Percentiles rank a stretch among this genome's conserved stretches.
Evolutionary conservation across 1,140 invertebrate species (phyloP).

Genomic region (Reticulitermes speratus): DNA sequence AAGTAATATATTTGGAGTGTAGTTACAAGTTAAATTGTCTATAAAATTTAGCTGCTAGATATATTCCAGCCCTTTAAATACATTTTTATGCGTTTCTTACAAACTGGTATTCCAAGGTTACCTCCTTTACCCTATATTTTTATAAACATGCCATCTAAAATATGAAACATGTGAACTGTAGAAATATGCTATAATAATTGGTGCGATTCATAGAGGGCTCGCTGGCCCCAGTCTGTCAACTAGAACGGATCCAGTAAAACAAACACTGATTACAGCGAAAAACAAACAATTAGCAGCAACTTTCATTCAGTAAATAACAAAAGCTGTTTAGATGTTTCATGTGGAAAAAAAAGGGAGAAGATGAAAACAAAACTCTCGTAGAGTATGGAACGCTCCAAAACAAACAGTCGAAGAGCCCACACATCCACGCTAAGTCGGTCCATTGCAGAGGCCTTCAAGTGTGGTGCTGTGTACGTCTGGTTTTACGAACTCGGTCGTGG

Average conservation of each 20-base stretch:
- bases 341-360: neutral
- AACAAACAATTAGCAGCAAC: slow-evolving; percentile 8
- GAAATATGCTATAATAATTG: too few species aligned
- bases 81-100: too few species aligned
- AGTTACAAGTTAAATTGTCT: too few species aligned
- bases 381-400: neutral
- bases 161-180: too few species aligned
- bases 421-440: neutral
- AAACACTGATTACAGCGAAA: neutral
- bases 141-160: too few species aligned
- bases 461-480: neutral
- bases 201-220: neutral
- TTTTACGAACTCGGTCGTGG: neutral
- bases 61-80: too few species aligned
- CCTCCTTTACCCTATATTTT: too few species aligned
- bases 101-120: too few species aligned
- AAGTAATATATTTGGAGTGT: too few species aligned
- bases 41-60: too few species aligned
- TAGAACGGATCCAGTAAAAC: neutral
- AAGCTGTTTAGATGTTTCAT: neutral
- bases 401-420: neutral
- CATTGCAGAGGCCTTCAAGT: neutral
- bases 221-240: neutral
- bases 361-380: neutral
- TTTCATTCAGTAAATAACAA: neutral